Evolutionary conservation across 1,140 invertebrate species (phyloP).

Genomic region (Heterodera carotae): DNA sequence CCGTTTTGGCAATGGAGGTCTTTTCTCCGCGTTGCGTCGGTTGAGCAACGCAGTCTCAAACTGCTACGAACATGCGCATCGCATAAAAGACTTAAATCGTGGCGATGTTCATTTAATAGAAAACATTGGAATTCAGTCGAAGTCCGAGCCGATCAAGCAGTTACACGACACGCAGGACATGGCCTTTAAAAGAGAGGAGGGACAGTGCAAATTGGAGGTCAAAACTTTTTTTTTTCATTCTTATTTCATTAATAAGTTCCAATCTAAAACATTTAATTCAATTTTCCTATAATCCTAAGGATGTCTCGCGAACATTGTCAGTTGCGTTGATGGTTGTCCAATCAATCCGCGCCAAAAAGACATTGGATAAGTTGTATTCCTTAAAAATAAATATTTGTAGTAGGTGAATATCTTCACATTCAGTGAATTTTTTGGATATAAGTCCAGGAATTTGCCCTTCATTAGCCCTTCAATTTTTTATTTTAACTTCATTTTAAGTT

Average conservation of each 20-base stretch:
- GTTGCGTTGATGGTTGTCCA: slow-evolving; percentile 36
- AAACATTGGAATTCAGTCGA: slow-evolving; percentile 31
- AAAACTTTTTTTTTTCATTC: no score
- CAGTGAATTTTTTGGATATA: no score
- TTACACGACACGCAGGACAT: not conserved
- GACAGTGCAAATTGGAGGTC: no score
- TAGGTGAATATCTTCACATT: no score
- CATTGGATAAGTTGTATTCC: slow-evolving; percentile 10
- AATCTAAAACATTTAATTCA: not conserved
- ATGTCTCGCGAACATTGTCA: slow-evolving; percentile 8
- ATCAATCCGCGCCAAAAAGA: slow-evolving; percentile 22
- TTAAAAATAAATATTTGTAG: no score
- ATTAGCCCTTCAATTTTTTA: not conserved
- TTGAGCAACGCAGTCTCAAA: slow-evolving; percentile 10
- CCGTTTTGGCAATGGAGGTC: slow-evolving; percentile 34
- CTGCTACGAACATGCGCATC: slow-evolving; percentile 27
- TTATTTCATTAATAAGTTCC: no score
- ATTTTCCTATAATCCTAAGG: not conserved
- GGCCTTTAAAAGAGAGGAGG: no score
- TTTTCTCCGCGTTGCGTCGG: slow-evolving; percentile 27
- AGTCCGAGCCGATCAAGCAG: not conserved
- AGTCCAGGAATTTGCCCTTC: no score
- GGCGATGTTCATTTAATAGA: slow-evolving; percentile 41
- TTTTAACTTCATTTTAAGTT: slow-evolving; percentile 20
- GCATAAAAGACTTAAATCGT: slow-evolving; percentile 36